These are phyloP conservation scores for Euwallacea similis DNA, from an alignment of 1,140 invertebrate species.

Conservation along the genomic window DNA sequence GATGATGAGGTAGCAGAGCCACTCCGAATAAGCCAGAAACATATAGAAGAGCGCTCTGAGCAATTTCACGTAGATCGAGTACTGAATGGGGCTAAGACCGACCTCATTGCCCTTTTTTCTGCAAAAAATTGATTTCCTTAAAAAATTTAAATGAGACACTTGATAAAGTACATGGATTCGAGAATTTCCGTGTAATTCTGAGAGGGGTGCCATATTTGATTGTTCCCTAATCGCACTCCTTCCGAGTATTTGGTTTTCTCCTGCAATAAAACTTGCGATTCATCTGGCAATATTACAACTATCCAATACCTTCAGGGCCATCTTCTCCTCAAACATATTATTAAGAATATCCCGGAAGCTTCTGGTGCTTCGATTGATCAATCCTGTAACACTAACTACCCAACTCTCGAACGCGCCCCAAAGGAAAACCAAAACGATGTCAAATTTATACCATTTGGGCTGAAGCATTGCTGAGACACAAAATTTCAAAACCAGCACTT, in stretches of 20 bases:
- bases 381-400: constrained; percentile 13
- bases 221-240: constrained; percentile 4
- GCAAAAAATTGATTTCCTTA: too few relatives aligned
- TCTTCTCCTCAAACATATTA: constrained; percentile 14
- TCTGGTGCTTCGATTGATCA: constrained; percentile 11
- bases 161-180: too few relatives aligned
- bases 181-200: neutral
- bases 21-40: constrained; percentile 17
- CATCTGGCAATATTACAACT: too few relatives aligned
- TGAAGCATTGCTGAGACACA: too few relatives aligned
- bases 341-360: constrained; percentile 2
- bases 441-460: neutral
- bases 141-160: too few relatives aligned
- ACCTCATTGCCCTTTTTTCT: too few relatives aligned
- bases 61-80: constrained; percentile 27
- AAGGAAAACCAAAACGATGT: constrained; percentile 4
- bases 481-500: too few relatives aligned
- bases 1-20: constrained; percentile 26
- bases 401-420: constrained; percentile 12
- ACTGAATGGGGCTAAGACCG: neutral
- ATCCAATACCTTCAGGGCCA: constrained; percentile 9
- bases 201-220: constrained; percentile 13
- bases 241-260: constrained; percentile 17
- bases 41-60: constrained; percentile 10
- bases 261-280: neutral